Base-by-base conservation (phyloP, 2,113 vertebrate genomes). In the Platysternon megacephalum region DNA sequence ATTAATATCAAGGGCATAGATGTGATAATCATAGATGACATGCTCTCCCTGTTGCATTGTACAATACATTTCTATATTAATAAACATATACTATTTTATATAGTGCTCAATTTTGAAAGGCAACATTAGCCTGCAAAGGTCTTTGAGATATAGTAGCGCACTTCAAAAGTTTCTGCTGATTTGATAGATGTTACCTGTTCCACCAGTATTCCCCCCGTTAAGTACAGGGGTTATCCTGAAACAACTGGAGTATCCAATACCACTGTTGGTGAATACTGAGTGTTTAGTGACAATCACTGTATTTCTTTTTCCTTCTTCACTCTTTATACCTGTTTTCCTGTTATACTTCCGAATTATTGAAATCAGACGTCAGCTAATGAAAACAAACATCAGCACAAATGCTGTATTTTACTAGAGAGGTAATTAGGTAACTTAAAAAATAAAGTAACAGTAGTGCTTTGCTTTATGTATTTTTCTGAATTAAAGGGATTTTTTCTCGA, bases 61-160 rank as follows among this genome's bases (percentile, higher is more conserved):
- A 29, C 79, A 65, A 44, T 49, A 48, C 21, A 44, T 81, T 93
- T 93, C 46, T 61, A 2, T 85, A 53, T 83, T 94, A 94, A 89
- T 82, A 28, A 74, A 52, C 61, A 52, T 61, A 79, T 61, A 79
- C 76, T 49, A 10, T 52, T 44, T 79, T 35, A 61, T n/a, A 49
- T 29, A 35, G 48, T 82, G 21, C 13, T 9, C 16, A 92, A 26
- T 87, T 96, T 95, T 96, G 86, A 94, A 82, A 90, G 85, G 82
- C 87, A 91, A 82, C 11, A 22, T 51, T 76, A 6, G 46, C 80
- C 92, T 94, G 22, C 48, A 0, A 16, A 39, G 13, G 13, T 79
- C 10, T 61, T 55, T 86, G 84, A 61, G 16, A n/a, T 91, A 86
- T 82, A 1, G 32, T 22, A 14, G 17, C 5, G 10, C 19, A 3